A percentile compares a stretch with the other conserved stretches of the same genome.
phyloP scores from a whole-genome alignment of 2,797 vertebrate species.

The Erpetoichthys calabaricus region DNA sequence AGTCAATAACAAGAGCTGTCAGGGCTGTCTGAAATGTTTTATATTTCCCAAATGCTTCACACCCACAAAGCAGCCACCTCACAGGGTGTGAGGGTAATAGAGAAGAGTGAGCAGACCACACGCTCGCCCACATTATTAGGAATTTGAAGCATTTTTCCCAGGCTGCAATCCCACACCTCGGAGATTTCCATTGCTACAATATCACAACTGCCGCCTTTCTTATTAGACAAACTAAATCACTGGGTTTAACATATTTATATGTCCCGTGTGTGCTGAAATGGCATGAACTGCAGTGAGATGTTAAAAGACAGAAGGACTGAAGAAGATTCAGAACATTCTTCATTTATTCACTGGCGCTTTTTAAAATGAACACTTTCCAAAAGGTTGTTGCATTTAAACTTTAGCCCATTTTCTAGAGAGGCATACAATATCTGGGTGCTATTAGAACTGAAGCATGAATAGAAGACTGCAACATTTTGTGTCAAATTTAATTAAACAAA shows the following conservation, averaged over 20 bases:
- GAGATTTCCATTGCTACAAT: neutral
- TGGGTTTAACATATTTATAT: neutral
- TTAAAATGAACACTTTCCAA: no score
- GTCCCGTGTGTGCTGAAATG: neutral
- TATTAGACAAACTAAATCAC: neutral
- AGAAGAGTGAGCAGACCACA: neutral
- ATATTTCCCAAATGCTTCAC: neutral
- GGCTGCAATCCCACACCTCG: neutral
- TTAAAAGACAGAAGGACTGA: no score
- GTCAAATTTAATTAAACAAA: no score
- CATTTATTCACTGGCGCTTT: no score
- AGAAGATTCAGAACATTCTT: no score
- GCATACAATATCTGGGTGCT: no score
- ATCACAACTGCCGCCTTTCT: conserved; percentile 1
- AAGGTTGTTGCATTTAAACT: no score
- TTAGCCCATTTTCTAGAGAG: no score
- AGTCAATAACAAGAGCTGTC: neutral
- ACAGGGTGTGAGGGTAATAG: neutral
- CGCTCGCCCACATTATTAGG: neutral
- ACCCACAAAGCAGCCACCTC: neutral
- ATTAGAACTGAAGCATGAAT: no score
- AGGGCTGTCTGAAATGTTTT: neutral
- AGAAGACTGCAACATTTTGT: no score
- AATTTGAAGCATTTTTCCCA: conserved; percentile 1
- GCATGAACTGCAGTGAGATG: no score